Percentiles rank a stretch among this genome's conserved stretches.
Evolutionary conservation across 1,140 invertebrate species (phyloP).

Genomic region (Meloidogyne floridensis): DNA sequence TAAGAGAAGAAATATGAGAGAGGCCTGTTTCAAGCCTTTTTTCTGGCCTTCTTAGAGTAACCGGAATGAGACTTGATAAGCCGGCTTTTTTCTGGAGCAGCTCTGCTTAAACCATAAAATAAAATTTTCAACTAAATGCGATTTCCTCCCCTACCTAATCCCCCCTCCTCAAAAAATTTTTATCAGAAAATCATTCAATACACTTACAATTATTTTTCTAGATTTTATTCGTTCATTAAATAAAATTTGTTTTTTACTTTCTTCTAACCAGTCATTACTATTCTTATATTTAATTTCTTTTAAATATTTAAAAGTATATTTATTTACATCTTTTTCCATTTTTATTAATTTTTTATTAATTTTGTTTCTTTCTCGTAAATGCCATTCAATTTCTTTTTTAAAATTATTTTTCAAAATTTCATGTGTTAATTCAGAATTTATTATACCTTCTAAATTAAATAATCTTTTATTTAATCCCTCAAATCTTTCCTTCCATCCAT

Average conservation of each 20-base stretch:
- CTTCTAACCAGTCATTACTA: background rate
- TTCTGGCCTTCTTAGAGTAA: too few relatives aligned
- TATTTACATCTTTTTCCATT: background rate
- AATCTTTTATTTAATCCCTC: background rate
- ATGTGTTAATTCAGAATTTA: background rate
- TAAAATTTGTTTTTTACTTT: constrained; percentile 10
- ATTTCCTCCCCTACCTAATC: too few relatives aligned
- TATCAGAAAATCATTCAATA: background rate
- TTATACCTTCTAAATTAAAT: constrained; percentile 6
- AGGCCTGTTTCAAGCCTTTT: too few relatives aligned
- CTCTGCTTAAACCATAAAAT: too few relatives aligned
- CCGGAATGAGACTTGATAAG: too few relatives aligned
- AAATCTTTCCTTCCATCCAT: background rate
- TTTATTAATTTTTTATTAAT: background rate
- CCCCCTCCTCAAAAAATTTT: too few relatives aligned
- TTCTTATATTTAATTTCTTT: constrained; percentile 6
- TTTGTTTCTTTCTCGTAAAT: background rate
- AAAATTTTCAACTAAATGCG: too few relatives aligned
- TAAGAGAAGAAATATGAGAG: too few relatives aligned
- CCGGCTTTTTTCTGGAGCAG: too few relatives aligned
- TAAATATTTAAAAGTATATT: constrained; percentile 10
- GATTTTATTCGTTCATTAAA: background rate
- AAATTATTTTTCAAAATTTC: background rate
- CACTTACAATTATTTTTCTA: background rate
- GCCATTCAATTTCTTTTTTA: background rate